phyloP scores from a whole-genome alignment of 1,140 invertebrate species.

The Nilaparvata lugens region DNA sequence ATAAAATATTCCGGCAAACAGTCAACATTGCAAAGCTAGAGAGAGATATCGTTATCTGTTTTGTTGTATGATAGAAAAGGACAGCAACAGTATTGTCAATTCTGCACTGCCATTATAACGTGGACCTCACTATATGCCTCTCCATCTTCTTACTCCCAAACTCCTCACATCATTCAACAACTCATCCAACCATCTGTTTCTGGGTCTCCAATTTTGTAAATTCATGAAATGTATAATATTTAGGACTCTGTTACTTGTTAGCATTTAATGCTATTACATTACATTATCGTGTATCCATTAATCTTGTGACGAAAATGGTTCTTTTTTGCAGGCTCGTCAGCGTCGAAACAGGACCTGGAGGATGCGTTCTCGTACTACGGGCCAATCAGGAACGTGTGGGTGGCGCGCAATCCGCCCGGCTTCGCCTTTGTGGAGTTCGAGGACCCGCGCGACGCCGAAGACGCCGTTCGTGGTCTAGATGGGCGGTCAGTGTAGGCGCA shows the following conservation, averaged over 20 bases:
- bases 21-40: too few relatives aligned
- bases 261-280: neutral
- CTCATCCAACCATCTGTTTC: too few relatives aligned
- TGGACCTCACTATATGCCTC: too few relatives aligned
- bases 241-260: neutral
- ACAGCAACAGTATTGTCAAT: too few relatives aligned
- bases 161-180: too few relatives aligned
- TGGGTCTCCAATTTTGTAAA: neutral
- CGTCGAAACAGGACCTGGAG: conserved; percentile 84
- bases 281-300: neutral
- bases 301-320: conserved; percentile 12
- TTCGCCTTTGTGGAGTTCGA: conserved; percentile 97
- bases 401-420: conserved; percentile 83
- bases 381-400: conserved; percentile 87
- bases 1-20: too few relatives aligned
- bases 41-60: too few relatives aligned
- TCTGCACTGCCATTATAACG: too few relatives aligned
- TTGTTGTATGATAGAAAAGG: too few relatives aligned
- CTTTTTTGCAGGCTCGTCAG: conserved; percentile 43
- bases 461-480: conserved; percentile 72
- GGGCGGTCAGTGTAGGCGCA: conserved; percentile 40
- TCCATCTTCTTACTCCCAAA: too few relatives aligned
- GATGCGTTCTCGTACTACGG: conserved; percentile 94
- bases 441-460: conserved; percentile 80
- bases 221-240: neutral